Evolutionary conservation across 2,888 invertebrate species (phyloP), one percentile per base, ranked within the genome.

Genomic region (Mythimna loreyi): DNA sequence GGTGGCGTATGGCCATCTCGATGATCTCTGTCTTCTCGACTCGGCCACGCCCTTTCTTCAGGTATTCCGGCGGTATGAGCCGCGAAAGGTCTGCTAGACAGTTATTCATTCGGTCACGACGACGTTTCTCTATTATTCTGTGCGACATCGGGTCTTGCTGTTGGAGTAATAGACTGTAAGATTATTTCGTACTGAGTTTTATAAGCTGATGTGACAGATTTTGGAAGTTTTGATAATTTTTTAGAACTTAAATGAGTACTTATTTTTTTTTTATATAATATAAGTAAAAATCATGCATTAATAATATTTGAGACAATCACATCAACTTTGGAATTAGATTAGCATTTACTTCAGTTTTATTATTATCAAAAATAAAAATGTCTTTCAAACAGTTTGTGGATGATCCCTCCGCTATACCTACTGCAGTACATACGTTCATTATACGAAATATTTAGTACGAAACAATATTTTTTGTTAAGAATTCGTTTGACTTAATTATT

Each of bases 11-110:
- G 52, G 99, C 99, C 99, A 99, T 99, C 94, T 99, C 99, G 71
- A 99, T 99, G 74, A 99, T 99, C 96, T 99, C 99, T 0, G 99
- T 99, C 95, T 99, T 99, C 92, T 99, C 99, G 59, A 99, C 98
- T 52, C 99, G 96, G 21, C 99, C 99, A 65, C 99, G 97, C 9
- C 99, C 99, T 93, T 99, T 99, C 93, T 99, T 98, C 88, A 99
- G 96, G 91, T 99, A 99, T 87, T 98, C 98, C 1, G 98, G 97
- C 0, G 99, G 99, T 76, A 99, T 99, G 63, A 99, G 97, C 49
- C 99, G 97, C 64, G 99, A 99, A 40, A 99, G 96, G 92, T 99
- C 99, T 0, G 99, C 99, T 71, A 99, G 95, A 90, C 99, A 99
- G 93, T 99, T 99, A 96, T 99, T 99, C 99, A 99, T 99, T 66